Conservation (phyloP, 2,113 vertebrate species). For the Castor canadensis region DNA sequence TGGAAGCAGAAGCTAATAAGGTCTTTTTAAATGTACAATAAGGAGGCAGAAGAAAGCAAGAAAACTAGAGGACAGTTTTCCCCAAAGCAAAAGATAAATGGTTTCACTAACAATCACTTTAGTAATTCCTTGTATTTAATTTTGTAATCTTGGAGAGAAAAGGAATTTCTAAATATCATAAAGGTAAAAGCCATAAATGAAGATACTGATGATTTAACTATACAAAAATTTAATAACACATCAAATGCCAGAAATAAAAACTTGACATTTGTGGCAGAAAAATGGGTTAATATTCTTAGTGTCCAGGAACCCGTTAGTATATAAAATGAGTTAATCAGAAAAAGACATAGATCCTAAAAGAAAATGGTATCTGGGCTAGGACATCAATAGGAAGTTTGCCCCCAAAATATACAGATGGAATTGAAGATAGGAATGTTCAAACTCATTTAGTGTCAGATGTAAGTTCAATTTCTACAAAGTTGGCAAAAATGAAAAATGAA, state of each 20-base stretch:
- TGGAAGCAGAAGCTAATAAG: constrained; percentile 24
- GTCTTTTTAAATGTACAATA: constrained; percentile 31
- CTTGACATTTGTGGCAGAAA: neutral
- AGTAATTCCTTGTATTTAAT: neutral
- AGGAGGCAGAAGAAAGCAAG: neutral
- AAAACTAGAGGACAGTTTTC: constrained; percentile 32
- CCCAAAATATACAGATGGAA: neutral
- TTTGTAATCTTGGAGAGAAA: constrained; percentile 2
- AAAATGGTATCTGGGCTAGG: neutral
- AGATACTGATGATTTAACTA: neutral
- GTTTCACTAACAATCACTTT: neutral
- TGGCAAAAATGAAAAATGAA: neutral
- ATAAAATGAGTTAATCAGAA: neutral
- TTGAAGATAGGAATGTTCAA: neutral
- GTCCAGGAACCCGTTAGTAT: neutral
- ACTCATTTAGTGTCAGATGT: neutral
- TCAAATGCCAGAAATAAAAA: constrained; percentile 13
- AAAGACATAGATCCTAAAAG: neutral
- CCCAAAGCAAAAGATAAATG: constrained; percentile 35
- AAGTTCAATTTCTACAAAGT: constrained; percentile 5
- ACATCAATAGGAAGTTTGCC: neutral
- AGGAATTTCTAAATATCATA: constrained; percentile 51
- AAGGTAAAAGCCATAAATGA: constrained; percentile 50
- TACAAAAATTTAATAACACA: neutral
- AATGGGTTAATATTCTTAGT: neutral